Evolutionary conservation across 2,797 vertebrate species (phyloP), one percentile per base, ranked within the genome.

Genomic region (Salarias fasciatus): DNA sequence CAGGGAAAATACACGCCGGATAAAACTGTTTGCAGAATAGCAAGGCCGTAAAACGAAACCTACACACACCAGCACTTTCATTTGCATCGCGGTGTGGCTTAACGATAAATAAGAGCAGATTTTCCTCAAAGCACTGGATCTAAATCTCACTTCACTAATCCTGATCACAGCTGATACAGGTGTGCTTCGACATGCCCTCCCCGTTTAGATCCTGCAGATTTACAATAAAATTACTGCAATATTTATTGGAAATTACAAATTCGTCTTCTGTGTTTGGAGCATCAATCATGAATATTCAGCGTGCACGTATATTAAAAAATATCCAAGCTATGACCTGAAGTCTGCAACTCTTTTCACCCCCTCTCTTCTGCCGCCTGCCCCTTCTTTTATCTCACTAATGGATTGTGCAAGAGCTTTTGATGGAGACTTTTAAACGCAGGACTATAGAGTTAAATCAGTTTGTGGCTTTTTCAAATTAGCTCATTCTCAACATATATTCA

Each of bases 311-410:
- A 45, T 8, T 44, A 35, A 59, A 47, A 51, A 49, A 59, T 42
- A 50, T 48, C 24, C 30, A 37, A 15, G 50, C 11, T 53, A 53
- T 63, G 48, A 63, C 50, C 40, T 37, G 15, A 52, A 31, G 45
- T 48, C 42, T 13, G 30, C 54, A 51, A 73, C 48, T 61, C 14
- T 51, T 43, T 55, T 38, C 43, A 6, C 14, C 15, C 30, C 30
- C 33, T 49, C 24, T 36, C 13, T 15, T 33, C 65, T 37, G 4
- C 36, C 53, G 42, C 36, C 70, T 64, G 51, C 58, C 11, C n/a
- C 11, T 55, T 46, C 81, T 78, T 84, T 85, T 66, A 82, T 83
- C 73, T 60, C 54, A 62, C 49, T 58, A 77, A 86, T 82, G 82
- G 52, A 64, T 75, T 48, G 69, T 69, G 78, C 63, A 60, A 62